These are phyloP conservation scores for Dendrolimus kikuchii DNA, from an alignment of 1,140 invertebrate species.

Conservation along the genomic window DNA sequence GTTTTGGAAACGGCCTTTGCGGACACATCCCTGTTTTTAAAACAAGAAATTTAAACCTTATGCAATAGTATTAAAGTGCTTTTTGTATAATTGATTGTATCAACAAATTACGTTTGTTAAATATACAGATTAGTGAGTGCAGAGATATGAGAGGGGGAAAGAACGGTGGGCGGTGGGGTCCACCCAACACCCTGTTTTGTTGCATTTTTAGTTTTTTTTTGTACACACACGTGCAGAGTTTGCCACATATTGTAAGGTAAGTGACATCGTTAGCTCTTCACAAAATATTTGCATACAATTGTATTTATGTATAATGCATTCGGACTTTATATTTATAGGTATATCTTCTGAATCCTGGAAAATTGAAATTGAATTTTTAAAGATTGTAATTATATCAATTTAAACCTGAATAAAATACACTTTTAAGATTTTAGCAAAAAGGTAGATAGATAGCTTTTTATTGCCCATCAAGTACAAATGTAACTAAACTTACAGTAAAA, in stretches of 20 bases:
- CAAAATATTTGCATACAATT: too few species aligned
- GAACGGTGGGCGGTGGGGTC: slow-evolving; percentile 32
- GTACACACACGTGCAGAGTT: slow-evolving; percentile 42
- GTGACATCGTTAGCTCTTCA: slow-evolving; percentile 19
- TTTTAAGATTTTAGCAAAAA: too few species aligned
- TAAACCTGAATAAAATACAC: too few species aligned
- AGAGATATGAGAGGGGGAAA: slow-evolving; percentile 50
- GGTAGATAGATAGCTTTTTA: too few species aligned
- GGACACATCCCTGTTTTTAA: slow-evolving; percentile 19
- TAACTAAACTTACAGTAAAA: too few species aligned
- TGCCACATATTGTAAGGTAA: slow-evolving; percentile 37
- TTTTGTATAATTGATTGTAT: slow-evolving; percentile 16
- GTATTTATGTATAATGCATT: too few species aligned
- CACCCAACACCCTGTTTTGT: slow-evolving; percentile 46
- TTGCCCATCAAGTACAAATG: too few species aligned
- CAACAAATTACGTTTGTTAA: slow-evolving; percentile 57
- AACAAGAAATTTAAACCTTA: slow-evolving; percentile 21
- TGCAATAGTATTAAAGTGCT: slow-evolving; percentile 14
- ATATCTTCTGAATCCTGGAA: too few species aligned
- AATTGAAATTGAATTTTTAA: too few species aligned
- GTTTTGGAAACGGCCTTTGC: slow-evolving; percentile 43
- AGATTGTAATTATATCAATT: too few species aligned
- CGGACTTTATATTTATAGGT: too few species aligned
- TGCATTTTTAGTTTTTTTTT: slow-evolving; percentile 63
- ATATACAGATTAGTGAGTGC: slow-evolving; percentile 62